Evolutionary conservation across 2,888 invertebrate species (phyloP), one percentile per base, ranked within the genome.

Genomic region (Scelioninae gen. 1): DNA sequence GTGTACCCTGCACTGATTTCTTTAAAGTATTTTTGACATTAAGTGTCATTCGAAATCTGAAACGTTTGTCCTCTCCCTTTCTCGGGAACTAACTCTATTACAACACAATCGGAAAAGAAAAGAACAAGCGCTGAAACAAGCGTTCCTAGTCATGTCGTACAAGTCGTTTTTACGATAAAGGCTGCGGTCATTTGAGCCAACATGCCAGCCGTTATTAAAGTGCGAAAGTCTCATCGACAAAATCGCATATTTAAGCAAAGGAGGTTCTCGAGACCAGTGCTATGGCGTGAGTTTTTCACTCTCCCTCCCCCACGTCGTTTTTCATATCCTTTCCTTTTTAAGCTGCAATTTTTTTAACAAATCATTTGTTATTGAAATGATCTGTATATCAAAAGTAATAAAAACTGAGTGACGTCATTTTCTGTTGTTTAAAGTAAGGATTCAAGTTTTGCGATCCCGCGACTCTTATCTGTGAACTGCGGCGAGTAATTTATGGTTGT

Each of bases 141-240:
- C 78, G 82, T 78, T 78, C 78, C 82, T 82, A 82, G 82, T 82
- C 82, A 78, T 74, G 77, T 55, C n/a, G n/a, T n/a, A 38, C 38
- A 6, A 38, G 38, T 38, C 38, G 38, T 38, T 38, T 38, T 38
- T 38, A 38, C 9, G 38, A 6, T 38, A 38, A 47, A 47, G 31
- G 55, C 55, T 23, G 60, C 51, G 63, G 45, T 38, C 63, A 31
- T 49, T 62, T 29, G 49, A 75, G 47, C 43, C 63, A 38, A 34
- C 53, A 49, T 49, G 43, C 47, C 23, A n/a, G 56, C 47, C 34
- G 55, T 62, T 80, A 66, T 65, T 58, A 53, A 63, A 71, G 71
- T 32, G 60, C 62, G 49, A 62, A 66, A 66, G 47, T 77, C 51
- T 51, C 34, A 45, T 38, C 40, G 47, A n/a, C 55, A 58, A 38